Percentiles rank a stretch among this genome's conserved stretches.
Conservation (phyloP, 2,797 vertebrate genomes). For the Acestrorhynchus altus region DNA sequence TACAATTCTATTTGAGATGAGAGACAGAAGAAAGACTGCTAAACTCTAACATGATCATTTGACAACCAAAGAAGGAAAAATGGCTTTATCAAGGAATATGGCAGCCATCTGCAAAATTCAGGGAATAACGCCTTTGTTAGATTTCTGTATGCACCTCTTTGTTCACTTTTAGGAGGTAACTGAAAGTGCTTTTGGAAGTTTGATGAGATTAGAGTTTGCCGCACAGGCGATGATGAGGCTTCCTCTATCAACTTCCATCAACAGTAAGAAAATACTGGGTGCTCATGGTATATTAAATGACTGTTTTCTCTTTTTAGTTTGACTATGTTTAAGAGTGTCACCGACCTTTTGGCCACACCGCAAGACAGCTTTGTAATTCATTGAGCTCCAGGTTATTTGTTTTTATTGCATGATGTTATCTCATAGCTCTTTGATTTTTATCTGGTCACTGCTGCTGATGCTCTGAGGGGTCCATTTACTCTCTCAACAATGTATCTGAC, state of each 20-base stretch:
- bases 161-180: constrained; percentile 38
- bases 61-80: constrained; percentile 29
- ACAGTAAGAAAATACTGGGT: background rate
- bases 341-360: constrained; percentile 43
- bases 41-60: constrained; percentile 50
- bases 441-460: constrained; percentile 14
- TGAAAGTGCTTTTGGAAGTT: constrained; percentile 38
- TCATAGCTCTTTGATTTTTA: constrained; percentile 48
- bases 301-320: background rate
- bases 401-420: constrained; percentile 25
- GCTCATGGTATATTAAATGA: background rate
- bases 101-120: constrained; percentile 23
- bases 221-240: background rate
- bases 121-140: constrained; percentile 50
- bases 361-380: constrained; percentile 41
- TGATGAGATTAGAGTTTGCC: constrained; percentile 49
- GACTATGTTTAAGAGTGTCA: background rate
- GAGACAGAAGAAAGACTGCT: constrained; percentile 50
- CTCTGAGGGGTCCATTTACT: constrained; percentile 25
- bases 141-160: background rate
- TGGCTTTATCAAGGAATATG: constrained; percentile 37
- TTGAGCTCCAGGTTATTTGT: constrained; percentile 36
- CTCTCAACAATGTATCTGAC: constrained; percentile 21
- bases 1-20: constrained; percentile 46
- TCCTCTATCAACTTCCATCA: background rate